Conservation (phyloP, 2,797 vertebrate genomes). For the Novumbra hubbsi region DNA sequence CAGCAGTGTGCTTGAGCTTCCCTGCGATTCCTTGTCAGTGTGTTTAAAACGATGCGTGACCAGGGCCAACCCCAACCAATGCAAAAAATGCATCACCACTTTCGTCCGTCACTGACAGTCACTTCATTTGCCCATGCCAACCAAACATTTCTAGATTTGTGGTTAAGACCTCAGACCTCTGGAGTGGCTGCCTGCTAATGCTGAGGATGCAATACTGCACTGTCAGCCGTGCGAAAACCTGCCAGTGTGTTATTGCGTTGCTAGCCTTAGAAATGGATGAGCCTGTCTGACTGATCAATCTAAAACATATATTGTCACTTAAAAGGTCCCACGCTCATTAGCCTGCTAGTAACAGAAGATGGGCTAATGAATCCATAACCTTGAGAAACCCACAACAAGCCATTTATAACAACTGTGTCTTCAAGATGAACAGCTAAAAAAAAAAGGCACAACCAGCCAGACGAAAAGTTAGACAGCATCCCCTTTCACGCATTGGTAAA, state of each 20-base stretch:
- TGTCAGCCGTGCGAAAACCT: not conserved
- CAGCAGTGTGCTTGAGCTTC: not conserved
- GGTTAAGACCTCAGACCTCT: too few relatives aligned
- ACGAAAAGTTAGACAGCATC: not conserved
- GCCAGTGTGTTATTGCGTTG: not conserved
- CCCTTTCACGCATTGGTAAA: not conserved
- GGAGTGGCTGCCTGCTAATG: not conserved
- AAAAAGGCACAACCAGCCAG: not conserved
- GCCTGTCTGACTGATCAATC: constrained; percentile 7
- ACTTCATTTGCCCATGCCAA: too few relatives aligned
- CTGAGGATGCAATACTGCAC: not conserved
- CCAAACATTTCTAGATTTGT: too few relatives aligned
- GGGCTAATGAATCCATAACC: not conserved
- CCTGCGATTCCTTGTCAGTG: not conserved
- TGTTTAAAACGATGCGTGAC: not conserved
- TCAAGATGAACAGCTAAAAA: not conserved
- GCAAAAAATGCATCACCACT: too few relatives aligned
- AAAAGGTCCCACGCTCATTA: not conserved
- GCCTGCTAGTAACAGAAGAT: not conserved
- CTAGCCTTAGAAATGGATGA: constrained; percentile 4
- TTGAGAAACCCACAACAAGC: not conserved
- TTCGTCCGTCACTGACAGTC: too few relatives aligned
- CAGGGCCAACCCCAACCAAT: not conserved
- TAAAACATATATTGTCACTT: constrained; percentile 5
- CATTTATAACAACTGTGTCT: not conserved